Base-by-base conservation (phyloP, 1,140 invertebrate species). In the Neodiprion lecontei region DNA sequence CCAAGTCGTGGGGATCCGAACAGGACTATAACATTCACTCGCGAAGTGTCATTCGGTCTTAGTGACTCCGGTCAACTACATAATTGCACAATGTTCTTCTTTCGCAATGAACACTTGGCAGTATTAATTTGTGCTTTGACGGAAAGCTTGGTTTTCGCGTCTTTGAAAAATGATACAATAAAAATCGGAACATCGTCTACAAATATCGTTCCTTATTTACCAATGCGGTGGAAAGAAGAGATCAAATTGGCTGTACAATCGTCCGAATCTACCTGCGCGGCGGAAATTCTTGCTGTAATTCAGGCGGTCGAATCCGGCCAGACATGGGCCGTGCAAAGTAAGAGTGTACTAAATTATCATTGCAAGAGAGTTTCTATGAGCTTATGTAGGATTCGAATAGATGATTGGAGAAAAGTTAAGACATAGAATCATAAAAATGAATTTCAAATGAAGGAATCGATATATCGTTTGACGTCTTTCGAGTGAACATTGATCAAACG, bases 241-340 rank as follows among this genome's bases (percentile, higher is more conserved):
- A 14, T 61, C 53, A 17, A 17, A 14, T 61, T 17, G n/a, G 53
- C 11, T 17, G n/a, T 0, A 14, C n/a, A 14, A 12, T 14, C 53
- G 3, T 61, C 53, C 53, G 8, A 61, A 14, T 61, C 53, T 61
- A 12, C 53, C n/a, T 61, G 53, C 9, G 7, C 11, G 8, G 53
- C 1, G 4, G 9, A 61, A 17, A 9, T 61, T 17, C 11, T 12
- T 12, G 53, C n/a, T 5, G 11, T 61, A 12, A 9, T 61, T 1
- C 11, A 72, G 17, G 53, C 61, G n/a, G 28, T 70, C 3, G 14
- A 23, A 12, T 72, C 50, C 23, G 9, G 67, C n/a, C 67, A 74
- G 47, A 53, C 69, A 66, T 79, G 78, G 78, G 78, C 78, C n/a
- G 48, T 77, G 47, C 75, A 77, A 77, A 77, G 78, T 79, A 73